Conservation (phyloP, 2,797 vertebrate species). For the Rousettus madagascariensis region DNA sequence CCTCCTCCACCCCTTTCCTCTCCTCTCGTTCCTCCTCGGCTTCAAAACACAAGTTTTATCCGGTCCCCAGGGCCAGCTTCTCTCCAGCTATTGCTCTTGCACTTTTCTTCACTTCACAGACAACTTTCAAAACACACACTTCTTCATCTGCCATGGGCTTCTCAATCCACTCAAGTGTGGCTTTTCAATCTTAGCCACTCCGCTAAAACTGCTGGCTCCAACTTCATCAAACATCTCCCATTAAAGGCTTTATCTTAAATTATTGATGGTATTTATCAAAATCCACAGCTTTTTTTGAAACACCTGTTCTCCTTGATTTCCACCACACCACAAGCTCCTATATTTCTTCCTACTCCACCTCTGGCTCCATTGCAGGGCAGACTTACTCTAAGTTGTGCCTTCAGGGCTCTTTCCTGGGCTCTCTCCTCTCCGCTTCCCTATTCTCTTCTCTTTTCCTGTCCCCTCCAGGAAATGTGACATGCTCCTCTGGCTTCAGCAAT, state of each 20-base stretch:
- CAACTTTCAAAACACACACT: neutral
- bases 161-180: rapidly evolving
- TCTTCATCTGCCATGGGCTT: neutral
- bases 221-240: neutral
- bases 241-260: neutral
- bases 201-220: neutral
- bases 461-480: neutral
- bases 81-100: neutral
- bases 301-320: neutral
- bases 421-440: neutral
- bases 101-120: neutral
- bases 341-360: neutral
- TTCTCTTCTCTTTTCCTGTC: neutral
- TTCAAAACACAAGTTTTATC: neutral
- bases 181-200: neutral
- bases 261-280: neutral
- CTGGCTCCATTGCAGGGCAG: neutral
- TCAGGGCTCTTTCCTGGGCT: neutral
- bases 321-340: neutral
- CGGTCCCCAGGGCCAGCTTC: neutral
- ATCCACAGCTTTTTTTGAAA: neutral
- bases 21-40: neutral
- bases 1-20: neutral
- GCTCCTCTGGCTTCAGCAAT: neutral
- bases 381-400: no score